phyloP scores from a whole-genome alignment of 2,797 vertebrate species.

The Percopsis omiscomaycus region DNA sequence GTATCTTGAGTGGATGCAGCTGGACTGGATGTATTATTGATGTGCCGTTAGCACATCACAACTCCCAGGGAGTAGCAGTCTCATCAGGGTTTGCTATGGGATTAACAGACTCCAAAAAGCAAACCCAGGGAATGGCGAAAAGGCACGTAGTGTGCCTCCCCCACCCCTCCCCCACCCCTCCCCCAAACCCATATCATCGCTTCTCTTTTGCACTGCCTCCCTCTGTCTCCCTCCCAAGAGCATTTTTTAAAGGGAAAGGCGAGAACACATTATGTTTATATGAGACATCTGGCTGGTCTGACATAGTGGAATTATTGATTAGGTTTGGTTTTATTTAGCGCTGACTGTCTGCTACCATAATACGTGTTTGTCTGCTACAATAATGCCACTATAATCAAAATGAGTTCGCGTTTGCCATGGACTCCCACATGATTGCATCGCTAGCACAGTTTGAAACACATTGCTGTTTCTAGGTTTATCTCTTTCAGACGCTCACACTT shows the following conservation, averaged over 20 bases:
- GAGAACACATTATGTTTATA: constrained; percentile 42
- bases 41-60: constrained; percentile 61
- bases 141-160: constrained; percentile 46
- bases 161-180: constrained; percentile 48
- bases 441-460: constrained; percentile 25
- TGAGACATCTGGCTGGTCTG: constrained; percentile 46
- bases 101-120: constrained; percentile 72
- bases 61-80: constrained; percentile 70
- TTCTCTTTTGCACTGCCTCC: not conserved
- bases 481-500: constrained; percentile 1
- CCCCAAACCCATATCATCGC: not conserved
- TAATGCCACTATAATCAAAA: constrained; percentile 12
- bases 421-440: constrained; percentile 42
- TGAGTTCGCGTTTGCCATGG: constrained; percentile 40
- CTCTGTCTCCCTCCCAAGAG: constrained; percentile 21
- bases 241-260: constrained; percentile 36
- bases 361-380: constrained; percentile 22
- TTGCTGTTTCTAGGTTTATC: constrained; percentile 13
- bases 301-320: constrained; percentile 48
- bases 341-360: constrained; percentile 8
- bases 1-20: constrained; percentile 62
- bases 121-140: constrained; percentile 60
- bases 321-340: constrained; percentile 42
- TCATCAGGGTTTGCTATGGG: constrained; percentile 73
- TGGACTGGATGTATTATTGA: constrained; percentile 77